Evolutionary conservation across 1,140 invertebrate species (phyloP).

Genomic region (Trissolcus basalis): DNA sequence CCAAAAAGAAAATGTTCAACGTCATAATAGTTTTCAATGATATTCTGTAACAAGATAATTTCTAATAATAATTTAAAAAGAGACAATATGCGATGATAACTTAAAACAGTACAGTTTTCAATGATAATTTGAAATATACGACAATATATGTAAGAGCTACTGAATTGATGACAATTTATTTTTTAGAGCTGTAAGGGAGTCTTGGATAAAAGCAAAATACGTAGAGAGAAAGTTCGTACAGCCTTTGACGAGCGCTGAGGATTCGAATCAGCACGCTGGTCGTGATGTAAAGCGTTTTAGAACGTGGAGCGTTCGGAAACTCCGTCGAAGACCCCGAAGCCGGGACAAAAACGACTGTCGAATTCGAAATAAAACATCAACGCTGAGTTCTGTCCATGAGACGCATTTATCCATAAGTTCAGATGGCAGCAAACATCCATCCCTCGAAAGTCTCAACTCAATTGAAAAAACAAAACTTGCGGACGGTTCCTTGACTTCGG

Average conservation of each 20-base stretch:
- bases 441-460: constrained; percentile 63
- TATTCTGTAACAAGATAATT: too few species aligned
- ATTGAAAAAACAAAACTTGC: constrained; percentile 52
- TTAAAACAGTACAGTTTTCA: too few species aligned
- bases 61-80: too few species aligned
- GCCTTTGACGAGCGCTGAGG: constrained; percentile 63
- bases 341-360: constrained; percentile 66
- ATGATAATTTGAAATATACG: too few species aligned
- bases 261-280: constrained; percentile 58
- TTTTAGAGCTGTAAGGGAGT: constrained; percentile 80
- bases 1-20: too few species aligned
- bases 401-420: constrained; percentile 58
- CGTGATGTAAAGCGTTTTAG: constrained; percentile 72
- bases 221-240: constrained; percentile 81
- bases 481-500: too few species aligned
- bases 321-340: constrained; percentile 77
- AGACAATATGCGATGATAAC: too few species aligned
- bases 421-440: constrained; percentile 63
- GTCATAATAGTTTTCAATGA: too few species aligned
- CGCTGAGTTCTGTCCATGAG: constrained; percentile 63
- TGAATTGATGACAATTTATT: constrained; percentile 9
- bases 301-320: constrained; percentile 82
- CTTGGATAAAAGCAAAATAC: constrained; percentile 88
- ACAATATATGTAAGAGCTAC: too few species aligned
- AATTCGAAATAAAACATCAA: constrained; percentile 56